Evolutionary conservation across 2,888 invertebrate genomes (phyloP).

Genomic region (Drosophila meridiana): DNA sequence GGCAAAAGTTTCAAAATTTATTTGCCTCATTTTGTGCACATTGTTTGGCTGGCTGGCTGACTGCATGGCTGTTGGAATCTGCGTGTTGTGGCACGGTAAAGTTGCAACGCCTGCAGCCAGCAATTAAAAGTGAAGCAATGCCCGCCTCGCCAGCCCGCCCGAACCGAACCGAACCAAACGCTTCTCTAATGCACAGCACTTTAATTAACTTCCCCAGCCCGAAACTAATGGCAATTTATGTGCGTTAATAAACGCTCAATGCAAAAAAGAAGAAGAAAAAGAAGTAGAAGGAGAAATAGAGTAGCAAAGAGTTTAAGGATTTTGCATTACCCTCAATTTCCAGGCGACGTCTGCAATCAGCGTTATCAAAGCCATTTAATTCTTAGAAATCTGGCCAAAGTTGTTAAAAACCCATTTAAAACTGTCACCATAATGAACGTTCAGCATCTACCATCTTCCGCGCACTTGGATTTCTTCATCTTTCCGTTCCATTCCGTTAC

Average conservation of each 20-base stretch:
- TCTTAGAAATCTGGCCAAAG: slow-evolving; percentile 69
- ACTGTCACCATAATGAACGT: slow-evolving; percentile 70
- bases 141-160: not conserved
- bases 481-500: slow-evolving; percentile 35
- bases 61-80: slow-evolving; percentile 48
- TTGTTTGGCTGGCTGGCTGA: slow-evolving; percentile 49
- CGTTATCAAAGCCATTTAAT: slow-evolving; percentile 72
- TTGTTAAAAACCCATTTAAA: slow-evolving; percentile 76
- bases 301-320: not conserved
- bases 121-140: slow-evolving; percentile 49
- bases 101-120: slow-evolving; percentile 63
- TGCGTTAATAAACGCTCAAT: slow-evolving; percentile 64
- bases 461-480: slow-evolving; percentile 44
- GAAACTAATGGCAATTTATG: slow-evolving; percentile 70
- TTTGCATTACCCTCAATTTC: slow-evolving; percentile 39
- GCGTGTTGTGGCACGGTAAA: slow-evolving; percentile 68
- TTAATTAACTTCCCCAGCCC: slow-evolving; percentile 47
- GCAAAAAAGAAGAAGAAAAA: not conserved
- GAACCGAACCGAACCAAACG: not conserved
- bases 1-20: slow-evolving; percentile 68
- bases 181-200: slow-evolving; percentile 34
- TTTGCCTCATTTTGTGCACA: slow-evolving; percentile 73
- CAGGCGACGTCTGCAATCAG: slow-evolving; percentile 48
- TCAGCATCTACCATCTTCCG: slow-evolving; percentile 37
- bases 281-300: not conserved